Percentiles rank a stretch among this genome's conserved stretches.
These are phyloP conservation scores for Varecia variegata DNA, from an alignment of 2,797 vertebrate species.

Conservation along the genomic window DNA sequence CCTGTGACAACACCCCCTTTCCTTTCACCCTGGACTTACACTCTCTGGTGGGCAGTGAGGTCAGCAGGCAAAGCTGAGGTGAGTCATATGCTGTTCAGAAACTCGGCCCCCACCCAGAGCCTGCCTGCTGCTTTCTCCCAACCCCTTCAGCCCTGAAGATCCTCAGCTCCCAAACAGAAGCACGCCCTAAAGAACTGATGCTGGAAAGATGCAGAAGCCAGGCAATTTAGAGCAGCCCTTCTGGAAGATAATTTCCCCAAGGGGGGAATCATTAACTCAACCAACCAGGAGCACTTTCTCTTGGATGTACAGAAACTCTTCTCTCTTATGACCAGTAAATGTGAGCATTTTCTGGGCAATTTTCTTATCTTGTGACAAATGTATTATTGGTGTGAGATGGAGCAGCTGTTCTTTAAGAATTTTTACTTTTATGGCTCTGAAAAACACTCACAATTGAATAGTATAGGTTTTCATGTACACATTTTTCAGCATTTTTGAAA, in stretches of 20 bases:
- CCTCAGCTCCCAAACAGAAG: neutral
- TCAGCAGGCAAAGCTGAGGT: neutral
- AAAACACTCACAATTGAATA: constrained; percentile 45
- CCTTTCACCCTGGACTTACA: neutral
- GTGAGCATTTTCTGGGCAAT: constrained; percentile 45
- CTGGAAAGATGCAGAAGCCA: neutral
- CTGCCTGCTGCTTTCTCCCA: neutral
- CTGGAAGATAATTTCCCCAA: constrained; percentile 31
- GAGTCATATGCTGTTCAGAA: neutral
- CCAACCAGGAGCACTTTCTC: constrained; percentile 38
- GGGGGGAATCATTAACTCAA: constrained; percentile 23
- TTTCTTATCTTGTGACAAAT: constrained; percentile 60
- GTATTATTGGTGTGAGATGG: constrained; percentile 41
- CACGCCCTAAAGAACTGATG: neutral
- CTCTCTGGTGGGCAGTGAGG: neutral
- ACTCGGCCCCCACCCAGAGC: neutral
- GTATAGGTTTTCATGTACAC: neutral
- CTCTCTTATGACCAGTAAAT: constrained; percentile 61
- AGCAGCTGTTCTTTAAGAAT: constrained; percentile 56
- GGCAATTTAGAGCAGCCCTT: neutral
- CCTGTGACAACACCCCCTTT: neutral
- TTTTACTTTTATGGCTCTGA: constrained; percentile 42
- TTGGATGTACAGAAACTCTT: constrained; percentile 55
- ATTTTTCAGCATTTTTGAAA: constrained; percentile 18
- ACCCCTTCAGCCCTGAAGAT: neutral